phyloP scores from a whole-genome alignment of 92 coral and sea anemone genomes.

The Phenganax subtilis region DNA sequence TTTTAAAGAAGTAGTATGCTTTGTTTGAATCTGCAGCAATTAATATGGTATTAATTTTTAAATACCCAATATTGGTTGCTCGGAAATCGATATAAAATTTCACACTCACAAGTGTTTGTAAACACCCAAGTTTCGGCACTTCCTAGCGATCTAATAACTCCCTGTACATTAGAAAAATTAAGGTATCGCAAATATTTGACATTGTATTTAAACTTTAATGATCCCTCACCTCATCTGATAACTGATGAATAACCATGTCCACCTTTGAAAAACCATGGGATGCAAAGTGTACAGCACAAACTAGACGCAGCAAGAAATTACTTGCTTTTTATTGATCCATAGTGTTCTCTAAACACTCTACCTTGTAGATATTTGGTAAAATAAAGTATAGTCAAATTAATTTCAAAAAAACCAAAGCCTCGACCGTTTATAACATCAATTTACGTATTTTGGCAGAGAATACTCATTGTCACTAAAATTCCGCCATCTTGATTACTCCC shows the following conservation, averaged over 20 bases:
- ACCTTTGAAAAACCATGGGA: conserved; percentile 31
- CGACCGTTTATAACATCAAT: too few relatives aligned
- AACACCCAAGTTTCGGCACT: not conserved
- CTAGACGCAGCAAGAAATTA: not conserved
- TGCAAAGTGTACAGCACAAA: conserved; percentile 12
- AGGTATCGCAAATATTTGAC: not conserved
- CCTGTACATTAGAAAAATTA: not conserved
- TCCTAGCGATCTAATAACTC: not conserved
- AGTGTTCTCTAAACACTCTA: not conserved
- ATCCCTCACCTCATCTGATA: conserved; percentile 82
- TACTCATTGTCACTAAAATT: conserved; percentile 18
- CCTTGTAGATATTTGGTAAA: not conserved
- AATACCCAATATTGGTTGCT: conserved; percentile 22
- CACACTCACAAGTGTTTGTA: not conserved
- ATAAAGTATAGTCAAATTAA: not conserved
- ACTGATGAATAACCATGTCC: conserved; percentile 93
- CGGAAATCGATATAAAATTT: conserved; percentile 24
- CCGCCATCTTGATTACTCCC: conserved; percentile 19
- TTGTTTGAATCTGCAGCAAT: not conserved
- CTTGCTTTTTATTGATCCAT: conserved; percentile 16
- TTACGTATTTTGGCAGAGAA: too few relatives aligned
- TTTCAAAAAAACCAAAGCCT: not conserved
- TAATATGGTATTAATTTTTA: not conserved
- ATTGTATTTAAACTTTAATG: not conserved
- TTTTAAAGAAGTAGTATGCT: not conserved